Evolutionary conservation across 1,140 invertebrate genomes (phyloP).

Genomic region (Bathynomus jamesi): DNA sequence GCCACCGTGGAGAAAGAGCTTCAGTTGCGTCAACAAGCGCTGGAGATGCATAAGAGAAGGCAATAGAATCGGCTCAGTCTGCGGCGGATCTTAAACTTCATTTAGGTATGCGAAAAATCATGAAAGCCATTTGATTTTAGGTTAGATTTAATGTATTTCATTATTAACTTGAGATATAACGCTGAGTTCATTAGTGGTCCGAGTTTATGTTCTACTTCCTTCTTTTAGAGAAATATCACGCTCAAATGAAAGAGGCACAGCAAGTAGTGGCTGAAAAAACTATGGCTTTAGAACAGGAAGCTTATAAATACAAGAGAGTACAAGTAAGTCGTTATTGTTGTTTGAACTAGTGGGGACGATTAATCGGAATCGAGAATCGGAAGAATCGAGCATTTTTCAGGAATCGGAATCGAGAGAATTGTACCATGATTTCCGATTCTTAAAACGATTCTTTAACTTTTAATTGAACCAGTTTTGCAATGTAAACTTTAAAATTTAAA

Average conservation of each 20-base stretch:
- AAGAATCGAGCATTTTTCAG: too few species aligned
- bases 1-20: conserved; percentile 92
- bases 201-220: too few species aligned
- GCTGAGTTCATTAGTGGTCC: too few species aligned
- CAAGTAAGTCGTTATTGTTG: too few species aligned
- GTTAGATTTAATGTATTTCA: background rate
- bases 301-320: conserved; percentile 91
- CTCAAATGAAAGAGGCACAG: conserved; percentile 94
- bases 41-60: conserved; percentile 98
- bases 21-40: conserved; percentile 76
- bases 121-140: conserved; percentile 39
- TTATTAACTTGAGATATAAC: background rate
- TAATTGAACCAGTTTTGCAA: too few species aligned
- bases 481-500: too few species aligned
- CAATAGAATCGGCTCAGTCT: conserved; percentile 84
- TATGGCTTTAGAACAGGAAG: conserved; percentile 86
- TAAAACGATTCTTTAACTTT: too few species aligned
- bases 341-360: too few species aligned
- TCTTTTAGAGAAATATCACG: conserved; percentile 84
- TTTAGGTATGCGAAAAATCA: conserved; percentile 61
- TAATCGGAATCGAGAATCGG: too few species aligned
- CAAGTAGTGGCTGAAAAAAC: conserved; percentile 94
- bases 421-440: too few species aligned
- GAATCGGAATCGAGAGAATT: too few species aligned
- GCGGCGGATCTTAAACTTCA: conserved; percentile 95